Conservation (phyloP, 1,140 invertebrate species). For the Physella acuta region DNA sequence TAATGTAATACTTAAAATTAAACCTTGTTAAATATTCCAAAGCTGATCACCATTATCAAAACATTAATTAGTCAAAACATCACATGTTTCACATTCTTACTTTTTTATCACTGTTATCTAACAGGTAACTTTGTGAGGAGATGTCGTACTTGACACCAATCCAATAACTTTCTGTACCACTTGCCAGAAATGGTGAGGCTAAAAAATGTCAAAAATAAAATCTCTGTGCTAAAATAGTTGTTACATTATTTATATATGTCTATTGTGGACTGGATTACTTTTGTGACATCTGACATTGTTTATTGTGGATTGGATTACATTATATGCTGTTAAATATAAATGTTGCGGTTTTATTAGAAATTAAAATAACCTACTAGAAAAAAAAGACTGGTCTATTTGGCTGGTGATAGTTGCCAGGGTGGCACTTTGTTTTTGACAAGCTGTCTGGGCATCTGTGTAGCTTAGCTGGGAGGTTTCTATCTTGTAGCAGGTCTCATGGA, state of each 20-base stretch:
- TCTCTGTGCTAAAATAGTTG: too few relatives aligned
- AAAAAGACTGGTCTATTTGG: not conserved
- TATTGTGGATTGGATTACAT: too few relatives aligned
- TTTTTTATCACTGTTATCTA: not conserved
- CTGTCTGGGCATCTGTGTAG: not conserved
- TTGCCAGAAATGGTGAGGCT: conserved; percentile 1
- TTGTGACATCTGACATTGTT: too few relatives aligned
- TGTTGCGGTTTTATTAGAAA: too few relatives aligned
- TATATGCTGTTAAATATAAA: too few relatives aligned
- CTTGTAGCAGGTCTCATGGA: not conserved
- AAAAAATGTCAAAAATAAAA: not conserved
- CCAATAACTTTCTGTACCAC: not conserved
- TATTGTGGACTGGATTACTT: too few relatives aligned
- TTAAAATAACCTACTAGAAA: conserved; percentile 5
- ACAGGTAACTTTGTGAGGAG: not conserved
- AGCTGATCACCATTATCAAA: too few relatives aligned
- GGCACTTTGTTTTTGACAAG: not conserved
- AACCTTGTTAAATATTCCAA: too few relatives aligned
- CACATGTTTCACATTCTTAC: too few relatives aligned
- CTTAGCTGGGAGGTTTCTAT: not conserved
- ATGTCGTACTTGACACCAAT: conserved; percentile 11
- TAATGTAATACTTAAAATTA: too few relatives aligned
- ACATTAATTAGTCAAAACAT: too few relatives aligned
- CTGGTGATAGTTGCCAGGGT: not conserved
- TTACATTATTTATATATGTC: too few relatives aligned